Evolutionary conservation across 2,797 vertebrate genomes (phyloP).

Genomic region (Lerista edwardsae): DNA sequence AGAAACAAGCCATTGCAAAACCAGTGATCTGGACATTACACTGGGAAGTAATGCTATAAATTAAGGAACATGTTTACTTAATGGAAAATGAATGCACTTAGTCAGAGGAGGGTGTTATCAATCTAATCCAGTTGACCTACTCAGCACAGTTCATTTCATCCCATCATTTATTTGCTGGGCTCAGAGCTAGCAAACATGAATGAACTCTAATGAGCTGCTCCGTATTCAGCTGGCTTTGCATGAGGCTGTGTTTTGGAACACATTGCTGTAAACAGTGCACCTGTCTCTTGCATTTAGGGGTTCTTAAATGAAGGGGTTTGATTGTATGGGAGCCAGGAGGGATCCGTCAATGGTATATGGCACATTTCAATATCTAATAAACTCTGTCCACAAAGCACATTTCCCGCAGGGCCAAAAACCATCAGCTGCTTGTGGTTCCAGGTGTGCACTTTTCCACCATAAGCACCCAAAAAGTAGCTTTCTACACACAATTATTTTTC

Average conservation of each 20-base stretch:
- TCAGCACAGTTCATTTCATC: slow-evolving; percentile 28
- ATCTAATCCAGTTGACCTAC: slow-evolving; percentile 22
- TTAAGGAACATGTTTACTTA: slow-evolving; percentile 26
- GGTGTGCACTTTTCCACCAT: slow-evolving; percentile 57
- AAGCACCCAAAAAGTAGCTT: slow-evolving; percentile 38
- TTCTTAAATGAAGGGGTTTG: neutral
- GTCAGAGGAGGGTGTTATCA: slow-evolving; percentile 3
- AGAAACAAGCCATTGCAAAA: slow-evolving; percentile 12
- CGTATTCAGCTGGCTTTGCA: slow-evolving; percentile 41
- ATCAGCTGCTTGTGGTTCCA: slow-evolving; percentile 66
- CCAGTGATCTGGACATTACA: neutral
- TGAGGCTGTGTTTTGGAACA: slow-evolving; percentile 48
- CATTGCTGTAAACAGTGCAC: slow-evolving; percentile 52
- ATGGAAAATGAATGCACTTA: slow-evolving; percentile 25
- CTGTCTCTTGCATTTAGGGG: slow-evolving; percentile 42
- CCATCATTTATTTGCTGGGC: slow-evolving; percentile 19
- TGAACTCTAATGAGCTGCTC: slow-evolving; percentile 17
- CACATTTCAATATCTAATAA: slow-evolving; percentile 62
- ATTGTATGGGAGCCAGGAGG: slow-evolving; percentile 53
- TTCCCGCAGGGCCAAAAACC: slow-evolving; percentile 33
- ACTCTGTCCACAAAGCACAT: slow-evolving; percentile 33
- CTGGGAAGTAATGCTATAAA: neutral
- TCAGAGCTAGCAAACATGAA: slow-evolving; percentile 29
- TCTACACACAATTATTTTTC: slow-evolving; percentile 14
- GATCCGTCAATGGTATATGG: slow-evolving; percentile 56